Evolutionary conservation across 2,888 invertebrate species (phyloP), one percentile per base, ranked within the genome.

Genomic region (Azorinus chamasolen): DNA sequence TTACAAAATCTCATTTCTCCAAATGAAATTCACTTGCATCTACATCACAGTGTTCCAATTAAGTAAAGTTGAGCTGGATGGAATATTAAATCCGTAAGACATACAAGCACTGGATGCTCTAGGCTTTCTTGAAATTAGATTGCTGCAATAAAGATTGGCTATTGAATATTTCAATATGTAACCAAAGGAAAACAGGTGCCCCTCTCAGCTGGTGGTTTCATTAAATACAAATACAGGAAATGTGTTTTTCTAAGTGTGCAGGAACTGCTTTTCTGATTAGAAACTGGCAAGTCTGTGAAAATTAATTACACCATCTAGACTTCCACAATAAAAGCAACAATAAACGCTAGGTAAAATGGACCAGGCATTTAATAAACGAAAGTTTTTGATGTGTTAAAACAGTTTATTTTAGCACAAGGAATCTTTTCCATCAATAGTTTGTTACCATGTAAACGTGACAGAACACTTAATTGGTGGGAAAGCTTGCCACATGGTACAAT

Each of bases 81-180:
- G 50, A 50, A 50, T 50, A 50, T 50, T 50, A 12, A 20, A 50
- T 50, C 50, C 14, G 50, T 50, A 50, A 22, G 22, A 20, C 50
- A 22, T 18, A 50, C 14, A 50, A 20, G 50, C n/a, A 12, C 50
- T 50, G 20, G 50, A 12, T 12, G 50, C 18, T n/a, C 12, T 20
- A 20, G 22, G 45, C n/a, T 16, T 16, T 18, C 45, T 20, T 18
- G 18, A 50, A 50, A 50, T 50, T 20, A 50, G 50, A 50, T 50
- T 22, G 50, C 18, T 20, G 50, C 50, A 50, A 45, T 20, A 59
- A 25, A 46, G 46, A 20, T 24, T 12, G 45, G 32, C 59, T 46
- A 37, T 22, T 58, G 57, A 58, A 58, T 58, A 58, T 58, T 58
- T 59, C 45, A 59, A 45, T 59, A 46, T 27, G 46, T 45, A 59